Conservation (phyloP, 1,140 invertebrate species). For the Cotesia vestalis region DNA sequence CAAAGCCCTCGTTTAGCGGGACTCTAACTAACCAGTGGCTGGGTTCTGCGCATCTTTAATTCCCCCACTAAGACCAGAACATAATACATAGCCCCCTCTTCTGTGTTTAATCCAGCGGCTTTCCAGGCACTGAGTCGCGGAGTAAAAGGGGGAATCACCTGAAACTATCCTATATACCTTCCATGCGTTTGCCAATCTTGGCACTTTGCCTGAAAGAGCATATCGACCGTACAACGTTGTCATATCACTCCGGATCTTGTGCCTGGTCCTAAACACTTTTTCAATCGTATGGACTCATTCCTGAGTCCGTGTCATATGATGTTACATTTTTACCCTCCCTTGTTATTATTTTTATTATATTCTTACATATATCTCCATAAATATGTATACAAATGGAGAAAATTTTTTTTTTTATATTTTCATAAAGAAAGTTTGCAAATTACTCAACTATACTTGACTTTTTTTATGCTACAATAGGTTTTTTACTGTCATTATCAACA, state of each 20-base stretch:
- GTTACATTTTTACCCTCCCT: not conserved
- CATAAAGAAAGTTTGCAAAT: too few relatives aligned
- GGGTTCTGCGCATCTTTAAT: constrained; percentile 59
- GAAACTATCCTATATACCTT: constrained; percentile 54
- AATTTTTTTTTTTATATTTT: too few relatives aligned
- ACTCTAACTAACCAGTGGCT: constrained; percentile 36
- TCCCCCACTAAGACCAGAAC: constrained; percentile 45
- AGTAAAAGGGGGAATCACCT: constrained; percentile 43
- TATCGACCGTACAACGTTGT: constrained; percentile 66
- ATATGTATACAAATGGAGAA: too few relatives aligned
- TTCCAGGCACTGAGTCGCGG: constrained; percentile 40
- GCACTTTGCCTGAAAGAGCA: constrained; percentile 67
- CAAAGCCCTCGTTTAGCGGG: constrained; percentile 32
- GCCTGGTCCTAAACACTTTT: not conserved
- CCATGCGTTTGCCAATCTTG: constrained; percentile 64
- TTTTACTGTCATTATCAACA: too few relatives aligned
- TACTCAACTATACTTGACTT: too few relatives aligned
- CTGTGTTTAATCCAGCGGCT: constrained; percentile 51
- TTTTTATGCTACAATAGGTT: too few relatives aligned
- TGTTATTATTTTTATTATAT: not conserved
- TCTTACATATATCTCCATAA: not conserved
- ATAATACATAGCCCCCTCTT: constrained; percentile 40
- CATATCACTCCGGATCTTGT: constrained; percentile 52
- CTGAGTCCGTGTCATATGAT: not conserved
- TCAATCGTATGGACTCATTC: not conserved